Conservation (phyloP, 1,140 invertebrate genomes). For the Drosophila novamexicana region DNA sequence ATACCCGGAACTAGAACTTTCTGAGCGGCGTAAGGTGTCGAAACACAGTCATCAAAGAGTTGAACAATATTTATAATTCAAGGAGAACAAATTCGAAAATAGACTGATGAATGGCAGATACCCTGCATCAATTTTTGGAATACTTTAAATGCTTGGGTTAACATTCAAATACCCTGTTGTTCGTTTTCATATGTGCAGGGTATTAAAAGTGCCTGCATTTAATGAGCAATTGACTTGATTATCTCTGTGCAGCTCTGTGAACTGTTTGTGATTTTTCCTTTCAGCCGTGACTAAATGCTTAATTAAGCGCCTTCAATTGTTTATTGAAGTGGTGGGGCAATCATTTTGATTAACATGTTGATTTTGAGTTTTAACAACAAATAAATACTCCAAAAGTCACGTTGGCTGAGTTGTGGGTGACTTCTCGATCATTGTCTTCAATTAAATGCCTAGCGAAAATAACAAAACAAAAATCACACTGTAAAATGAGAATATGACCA, state of each 20-base stretch:
- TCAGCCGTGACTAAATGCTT: slow-evolving; percentile 42
- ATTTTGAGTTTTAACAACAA: background rate
- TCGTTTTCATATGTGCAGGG: background rate
- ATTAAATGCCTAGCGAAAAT: slow-evolving; percentile 9
- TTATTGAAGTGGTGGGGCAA: slow-evolving; percentile 42
- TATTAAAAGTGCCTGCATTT: background rate
- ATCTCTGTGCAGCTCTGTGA: slow-evolving; percentile 17
- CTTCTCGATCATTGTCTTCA: slow-evolving; percentile 7
- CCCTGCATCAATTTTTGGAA: background rate
- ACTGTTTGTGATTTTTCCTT: slow-evolving; percentile 35
- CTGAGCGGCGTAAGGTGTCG: background rate
- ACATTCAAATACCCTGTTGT: no score
- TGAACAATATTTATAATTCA: background rate
- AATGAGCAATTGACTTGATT: slow-evolving; percentile 12
- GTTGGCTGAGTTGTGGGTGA: slow-evolving; percentile 31
- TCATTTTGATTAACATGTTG: slow-evolving; percentile 56
- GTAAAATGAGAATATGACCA: background rate
- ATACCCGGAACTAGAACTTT: slow-evolving; percentile 7
- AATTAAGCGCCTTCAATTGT: slow-evolving; percentile 34
- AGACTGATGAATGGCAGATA: background rate
- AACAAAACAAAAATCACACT: slow-evolving; percentile 13
- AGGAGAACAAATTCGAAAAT: background rate
- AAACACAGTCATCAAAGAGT: background rate
- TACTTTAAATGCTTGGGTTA: background rate
- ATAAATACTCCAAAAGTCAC: slow-evolving; percentile 35